Percentiles rank a stretch among this genome's conserved stretches.
These are phyloP conservation scores for Fundulus diaphanus DNA, from an alignment of 2,797 vertebrate species.

Conservation along the genomic window DNA sequence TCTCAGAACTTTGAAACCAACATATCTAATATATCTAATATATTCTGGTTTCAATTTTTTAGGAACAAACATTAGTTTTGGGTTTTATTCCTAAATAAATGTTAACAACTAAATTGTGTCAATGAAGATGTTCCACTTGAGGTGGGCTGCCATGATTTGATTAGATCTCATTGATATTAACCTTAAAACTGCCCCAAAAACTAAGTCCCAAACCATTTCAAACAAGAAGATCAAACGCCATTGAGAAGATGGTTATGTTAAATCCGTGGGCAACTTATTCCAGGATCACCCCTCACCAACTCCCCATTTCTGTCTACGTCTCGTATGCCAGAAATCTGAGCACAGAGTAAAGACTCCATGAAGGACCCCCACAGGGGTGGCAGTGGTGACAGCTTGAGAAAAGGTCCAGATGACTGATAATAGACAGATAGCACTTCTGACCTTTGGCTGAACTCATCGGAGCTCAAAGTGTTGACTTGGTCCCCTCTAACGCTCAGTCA, in stretches of 20 bases:
- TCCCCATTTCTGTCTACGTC: not conserved
- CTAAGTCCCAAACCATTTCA: not conserved
- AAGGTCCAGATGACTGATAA: slow-evolving; percentile 57
- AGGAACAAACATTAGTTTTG: no score
- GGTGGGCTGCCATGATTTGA: not conserved
- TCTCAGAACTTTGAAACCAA: no score
- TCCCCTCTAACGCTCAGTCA: not conserved
- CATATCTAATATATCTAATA: no score
- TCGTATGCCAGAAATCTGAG: slow-evolving; percentile 22
- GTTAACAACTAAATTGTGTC: not conserved
- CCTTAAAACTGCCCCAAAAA: not conserved
- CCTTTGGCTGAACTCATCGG: slow-evolving; percentile 67
- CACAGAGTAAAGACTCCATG: slow-evolving; percentile 44
- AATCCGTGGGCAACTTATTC: not conserved
- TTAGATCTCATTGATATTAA: not conserved
- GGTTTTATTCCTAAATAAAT: not conserved
- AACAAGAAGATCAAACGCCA: not conserved
- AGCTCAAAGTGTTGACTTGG: slow-evolving; percentile 24
- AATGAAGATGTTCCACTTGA: slow-evolving; percentile 12
- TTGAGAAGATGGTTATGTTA: not conserved
- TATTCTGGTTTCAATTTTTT: no score
- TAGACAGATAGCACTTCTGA: slow-evolving; percentile 45
- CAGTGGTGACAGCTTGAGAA: slow-evolving; percentile 50
- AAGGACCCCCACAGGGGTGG: slow-evolving; percentile 32
- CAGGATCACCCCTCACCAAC: not conserved